phyloP scores from a whole-genome alignment of 2,797 vertebrate genomes.

The Spea hammondii region DNA sequence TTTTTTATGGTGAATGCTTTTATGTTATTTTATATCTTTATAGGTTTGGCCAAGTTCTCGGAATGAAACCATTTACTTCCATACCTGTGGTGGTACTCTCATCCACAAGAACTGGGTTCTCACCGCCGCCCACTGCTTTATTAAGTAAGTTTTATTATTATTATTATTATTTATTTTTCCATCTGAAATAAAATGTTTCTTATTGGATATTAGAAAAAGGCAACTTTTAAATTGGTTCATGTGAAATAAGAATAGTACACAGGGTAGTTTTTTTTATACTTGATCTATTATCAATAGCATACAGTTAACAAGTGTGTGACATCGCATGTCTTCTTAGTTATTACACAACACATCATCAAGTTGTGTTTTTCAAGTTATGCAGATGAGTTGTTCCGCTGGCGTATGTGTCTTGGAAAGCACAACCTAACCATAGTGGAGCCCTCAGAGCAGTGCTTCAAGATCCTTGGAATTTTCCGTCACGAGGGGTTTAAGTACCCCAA shows the following conservation, averaged over 20 bases:
- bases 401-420: constrained; percentile 77
- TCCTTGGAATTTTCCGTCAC: constrained; percentile 70
- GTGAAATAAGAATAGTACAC: no score
- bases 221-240: no score
- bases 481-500: constrained; percentile 74
- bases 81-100: constrained; percentile 73
- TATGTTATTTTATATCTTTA: constrained; percentile 5
- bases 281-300: no score
- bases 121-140: constrained; percentile 77
- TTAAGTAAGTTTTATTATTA: constrained; percentile 62
- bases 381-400: constrained; percentile 74
- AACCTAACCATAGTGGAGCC: constrained; percentile 70
- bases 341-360: background rate
- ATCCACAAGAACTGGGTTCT: constrained; percentile 78
- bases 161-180: background rate
- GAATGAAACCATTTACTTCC: constrained; percentile 64
- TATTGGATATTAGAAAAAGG: no score
- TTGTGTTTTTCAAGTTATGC: constrained; percentile 65
- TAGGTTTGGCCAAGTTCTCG: constrained; percentile 73
- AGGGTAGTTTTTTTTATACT: no score
- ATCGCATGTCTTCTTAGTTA: no score
- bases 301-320: no score
- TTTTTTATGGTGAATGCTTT: background rate
- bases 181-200: no score
- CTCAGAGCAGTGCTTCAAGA: constrained; percentile 62